phyloP scores from a whole-genome alignment of 2,888 invertebrate genomes.

The Lasioglossum lativentre region DNA sequence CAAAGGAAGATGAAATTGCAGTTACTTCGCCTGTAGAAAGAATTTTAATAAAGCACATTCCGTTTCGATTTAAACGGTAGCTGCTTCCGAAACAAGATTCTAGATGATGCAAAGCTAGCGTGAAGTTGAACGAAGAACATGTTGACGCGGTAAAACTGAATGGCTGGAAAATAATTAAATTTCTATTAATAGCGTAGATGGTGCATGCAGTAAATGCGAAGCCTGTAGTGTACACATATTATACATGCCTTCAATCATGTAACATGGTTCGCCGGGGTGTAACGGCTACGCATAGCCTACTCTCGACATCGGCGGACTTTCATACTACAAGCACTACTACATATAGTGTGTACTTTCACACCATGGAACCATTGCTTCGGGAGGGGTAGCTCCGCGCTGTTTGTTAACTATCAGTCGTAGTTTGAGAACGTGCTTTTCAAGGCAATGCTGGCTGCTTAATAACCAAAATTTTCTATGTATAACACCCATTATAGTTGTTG shows the following conservation, averaged over 20 bases:
- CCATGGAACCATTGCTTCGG: neutral
- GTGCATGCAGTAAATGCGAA: neutral
- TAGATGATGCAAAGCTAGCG: neutral
- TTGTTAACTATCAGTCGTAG: neutral
- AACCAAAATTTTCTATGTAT: too few species aligned
- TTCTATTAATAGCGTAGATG: neutral
- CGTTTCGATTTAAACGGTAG: neutral
- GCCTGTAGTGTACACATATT: neutral
- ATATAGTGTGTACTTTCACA: neutral
- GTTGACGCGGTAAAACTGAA: neutral
- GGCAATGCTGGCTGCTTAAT: neutral
- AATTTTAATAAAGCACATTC: neutral
- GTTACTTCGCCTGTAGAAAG: neutral
- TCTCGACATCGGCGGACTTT: neutral
- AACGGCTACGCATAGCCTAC: neutral
- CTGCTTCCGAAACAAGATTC: neutral
- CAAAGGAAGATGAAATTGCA: neutral
- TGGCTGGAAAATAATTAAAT: neutral
- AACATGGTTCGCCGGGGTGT: neutral
- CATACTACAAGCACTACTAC: neutral
- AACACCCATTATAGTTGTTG: too few species aligned
- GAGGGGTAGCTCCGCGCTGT: neutral
- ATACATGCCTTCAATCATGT: slow-evolving; percentile 5
- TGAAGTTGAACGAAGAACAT: neutral
- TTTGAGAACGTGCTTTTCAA: neutral